These are phyloP conservation scores for Hipposideros larvatus DNA, from an alignment of 2,797 vertebrate species.

Conservation along the genomic window DNA sequence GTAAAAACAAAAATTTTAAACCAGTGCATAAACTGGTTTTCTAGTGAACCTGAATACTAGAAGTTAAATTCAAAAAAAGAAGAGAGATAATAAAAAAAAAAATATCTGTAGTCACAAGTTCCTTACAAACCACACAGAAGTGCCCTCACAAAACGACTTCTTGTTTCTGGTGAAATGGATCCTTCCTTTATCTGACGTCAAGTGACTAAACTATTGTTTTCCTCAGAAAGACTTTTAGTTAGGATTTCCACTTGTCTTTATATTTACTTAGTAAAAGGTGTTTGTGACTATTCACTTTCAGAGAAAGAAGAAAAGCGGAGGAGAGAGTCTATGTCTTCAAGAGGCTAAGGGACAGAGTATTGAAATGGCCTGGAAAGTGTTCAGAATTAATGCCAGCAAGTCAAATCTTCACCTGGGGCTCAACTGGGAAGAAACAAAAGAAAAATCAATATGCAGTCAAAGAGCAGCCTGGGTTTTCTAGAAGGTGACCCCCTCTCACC, in stretches of 20 bases:
- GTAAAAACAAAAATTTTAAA: not conserved
- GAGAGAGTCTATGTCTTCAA: conserved; percentile 40
- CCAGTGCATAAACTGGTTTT: not conserved
- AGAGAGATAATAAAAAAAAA: not conserved
- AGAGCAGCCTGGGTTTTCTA: conserved; percentile 54
- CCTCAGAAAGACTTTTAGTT: conserved; percentile 44
- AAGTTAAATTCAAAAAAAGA: not conserved
- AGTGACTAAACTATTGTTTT: conserved; percentile 24
- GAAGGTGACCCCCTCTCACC: not conserved
- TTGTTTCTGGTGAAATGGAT: conserved; percentile 68
- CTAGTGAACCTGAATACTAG: not conserved
- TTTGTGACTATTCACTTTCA: conserved; percentile 39
- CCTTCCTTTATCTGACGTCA: conserved; percentile 56
- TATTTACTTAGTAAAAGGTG: conserved; percentile 65
- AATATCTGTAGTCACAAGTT: not conserved
- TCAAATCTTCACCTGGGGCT: not conserved
- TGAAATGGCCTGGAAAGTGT: not conserved
- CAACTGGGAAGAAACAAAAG: not conserved
- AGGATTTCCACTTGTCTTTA: conserved; percentile 43
- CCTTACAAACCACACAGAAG: not conserved
- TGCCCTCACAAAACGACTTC: conserved; percentile 46
- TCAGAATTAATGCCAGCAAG: conserved; percentile 5
- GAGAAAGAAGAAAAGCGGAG: conserved; percentile 21
- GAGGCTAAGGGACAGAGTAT: not conserved
- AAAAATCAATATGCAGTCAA: not conserved